A percentile compares a stretch with the other conserved stretches of the same genome.
phyloP scores from a whole-genome alignment of 2,888 invertebrate genomes.

The Zele albiditarsus region DNA sequence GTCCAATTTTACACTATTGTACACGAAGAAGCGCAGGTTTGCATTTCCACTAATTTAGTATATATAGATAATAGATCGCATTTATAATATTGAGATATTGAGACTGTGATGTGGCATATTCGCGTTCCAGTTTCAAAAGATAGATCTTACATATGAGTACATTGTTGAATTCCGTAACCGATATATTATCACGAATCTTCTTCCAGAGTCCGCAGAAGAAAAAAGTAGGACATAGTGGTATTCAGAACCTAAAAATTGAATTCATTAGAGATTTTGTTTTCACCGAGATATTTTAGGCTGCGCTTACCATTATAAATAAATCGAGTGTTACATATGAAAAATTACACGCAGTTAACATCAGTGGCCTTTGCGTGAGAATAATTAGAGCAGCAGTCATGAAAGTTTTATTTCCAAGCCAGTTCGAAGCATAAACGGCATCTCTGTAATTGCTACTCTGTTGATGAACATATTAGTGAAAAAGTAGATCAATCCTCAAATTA shows the following conservation, averaged over 20 bases:
- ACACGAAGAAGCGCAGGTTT: too few relatives aligned
- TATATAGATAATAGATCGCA: too few relatives aligned
- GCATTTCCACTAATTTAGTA: too few relatives aligned
- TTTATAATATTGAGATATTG: too few relatives aligned
- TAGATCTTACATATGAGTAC: not conserved
- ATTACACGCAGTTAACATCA: slow-evolving; percentile 33
- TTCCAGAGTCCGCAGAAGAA: slow-evolving; percentile 43
- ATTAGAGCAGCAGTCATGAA: slow-evolving; percentile 35
- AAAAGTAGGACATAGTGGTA: slow-evolving; percentile 49
- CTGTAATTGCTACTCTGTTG: slow-evolving; percentile 15
- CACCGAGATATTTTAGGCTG: too few relatives aligned
- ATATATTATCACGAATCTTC: not conserved
- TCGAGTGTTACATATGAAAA: slow-evolving; percentile 37
- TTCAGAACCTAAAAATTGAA: slow-evolving; percentile 44
- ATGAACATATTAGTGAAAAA: not conserved
- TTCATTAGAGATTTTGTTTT: not conserved
- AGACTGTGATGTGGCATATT: too few relatives aligned
- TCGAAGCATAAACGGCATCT: slow-evolving; percentile 24
- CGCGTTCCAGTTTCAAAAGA: too few relatives aligned
- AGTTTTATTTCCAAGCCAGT: slow-evolving; percentile 24
- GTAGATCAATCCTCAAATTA: not conserved
- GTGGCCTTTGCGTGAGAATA: slow-evolving; percentile 34
- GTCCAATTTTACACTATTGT: too few relatives aligned
- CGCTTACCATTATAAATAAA: slow-evolving; percentile 17
- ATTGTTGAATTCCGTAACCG: not conserved